Evolutionary conservation across 2,797 vertebrate species (phyloP), one percentile per base, ranked within the genome.

Genomic region (Arctocebus calabarensis): DNA sequence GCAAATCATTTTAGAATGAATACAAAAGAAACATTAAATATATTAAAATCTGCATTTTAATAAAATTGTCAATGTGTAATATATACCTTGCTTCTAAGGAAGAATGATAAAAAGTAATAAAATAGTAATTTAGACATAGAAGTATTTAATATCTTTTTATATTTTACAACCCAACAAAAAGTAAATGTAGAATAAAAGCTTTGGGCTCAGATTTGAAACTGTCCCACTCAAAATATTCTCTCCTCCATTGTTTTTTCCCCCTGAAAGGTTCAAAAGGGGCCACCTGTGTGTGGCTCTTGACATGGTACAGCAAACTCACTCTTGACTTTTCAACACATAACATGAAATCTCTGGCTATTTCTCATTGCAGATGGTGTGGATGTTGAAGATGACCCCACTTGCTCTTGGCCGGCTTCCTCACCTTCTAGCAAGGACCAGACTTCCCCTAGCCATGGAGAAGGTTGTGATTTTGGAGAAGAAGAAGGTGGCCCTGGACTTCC

Each of bases 341-440:
- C 84, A 93, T 85, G 71, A 70, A 88, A 87, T 84, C 91, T 97
- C 71, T 73, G 1, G 27, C 97, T 96, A 85, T 96, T 96, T 98
- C 83, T 97, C 73, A 16, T 98, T 99, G 94, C 98, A 99, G 99
- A 99, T 97, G 99, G 99, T 97, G 99, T 98, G 98, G 99, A 99
- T 98, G 98, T 99, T 97, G 99, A 99, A 95, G 99, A 99, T 98
- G 99, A 99, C 97, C 99, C 99, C 86, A 99, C 99, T 5, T 99
- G 99, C 98, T 99, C 99, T 88, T 99, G 99, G 99, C 99, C 99
- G 84, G 99, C 99, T 95, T 99, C 99, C 88, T 99, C 99, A 0
- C 99, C 99, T 84, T 99, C 99, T 68, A 99, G 99, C 98, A 99
- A 99, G 98, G 99, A 99, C 96, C 99, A 99, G 98, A 99, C 99